Evolutionary conservation across 2,113 vertebrate genomes (phyloP).

Genomic region (Rhea americana): DNA sequence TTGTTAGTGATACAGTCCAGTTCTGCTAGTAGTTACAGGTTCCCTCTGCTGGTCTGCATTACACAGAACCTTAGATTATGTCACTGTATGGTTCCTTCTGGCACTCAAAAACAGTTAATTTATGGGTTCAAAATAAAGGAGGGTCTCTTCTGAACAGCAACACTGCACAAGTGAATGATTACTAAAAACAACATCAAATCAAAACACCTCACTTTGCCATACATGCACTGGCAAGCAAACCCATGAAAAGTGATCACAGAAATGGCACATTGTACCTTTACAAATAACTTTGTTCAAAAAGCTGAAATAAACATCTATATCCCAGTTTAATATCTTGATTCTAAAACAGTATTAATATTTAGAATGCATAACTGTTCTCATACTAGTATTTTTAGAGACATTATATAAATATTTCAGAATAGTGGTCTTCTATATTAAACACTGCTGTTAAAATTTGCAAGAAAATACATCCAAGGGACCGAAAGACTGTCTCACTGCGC

Average conservation of each 20-base stretch:
- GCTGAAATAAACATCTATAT: neutral
- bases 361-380: neutral
- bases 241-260: neutral
- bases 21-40: neutral
- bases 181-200: neutral
- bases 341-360: neutral
- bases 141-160: rapidly evolving
- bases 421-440: neutral
- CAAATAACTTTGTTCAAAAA: neutral
- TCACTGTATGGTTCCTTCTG: neutral
- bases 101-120: neutral
- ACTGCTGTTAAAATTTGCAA: neutral
- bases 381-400: neutral
- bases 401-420: neutral
- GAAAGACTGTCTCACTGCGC: neutral
- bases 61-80: neutral
- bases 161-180: neutral
- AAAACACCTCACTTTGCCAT: neutral
- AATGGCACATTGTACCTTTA: neutral
- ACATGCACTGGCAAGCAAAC: neutral
- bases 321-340: neutral
- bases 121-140: neutral
- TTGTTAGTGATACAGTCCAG: neutral
- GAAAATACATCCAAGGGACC: neutral
- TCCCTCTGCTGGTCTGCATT: neutral